A percentile compares a stretch with the other conserved stretches of the same genome.
phyloP scores from a whole-genome alignment of 2,888 invertebrate species.

The Epinotia brunnichana region DNA sequence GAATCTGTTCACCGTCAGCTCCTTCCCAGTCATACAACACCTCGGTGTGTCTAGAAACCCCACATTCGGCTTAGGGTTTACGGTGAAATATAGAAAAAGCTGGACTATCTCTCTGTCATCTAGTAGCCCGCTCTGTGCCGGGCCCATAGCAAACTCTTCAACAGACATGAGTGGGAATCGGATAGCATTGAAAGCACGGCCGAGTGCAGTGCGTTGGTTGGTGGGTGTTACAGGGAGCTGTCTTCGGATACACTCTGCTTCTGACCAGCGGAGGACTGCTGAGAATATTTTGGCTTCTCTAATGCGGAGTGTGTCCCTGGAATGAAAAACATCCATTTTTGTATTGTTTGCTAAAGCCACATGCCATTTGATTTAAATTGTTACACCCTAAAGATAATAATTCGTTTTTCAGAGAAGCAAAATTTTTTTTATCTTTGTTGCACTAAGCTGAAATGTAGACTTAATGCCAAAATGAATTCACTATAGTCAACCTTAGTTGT shows the following conservation, averaged over 20 bases:
- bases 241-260: conserved; percentile 88
- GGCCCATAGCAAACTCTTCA: conserved; percentile 92
- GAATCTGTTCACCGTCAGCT: conserved; percentile 88
- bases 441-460: no score
- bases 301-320: conserved; percentile 90
- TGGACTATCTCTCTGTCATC: conserved; percentile 90
- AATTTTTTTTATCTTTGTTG: no score
- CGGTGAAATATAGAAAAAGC: conserved; percentile 87
- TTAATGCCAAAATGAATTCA: no score
- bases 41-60: conserved; percentile 88
- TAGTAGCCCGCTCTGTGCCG: conserved; percentile 89
- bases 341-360: background rate
- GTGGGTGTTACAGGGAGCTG: conserved; percentile 86
- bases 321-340: background rate
- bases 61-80: conserved; percentile 90
- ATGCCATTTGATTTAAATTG: background rate
- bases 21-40: conserved; percentile 91
- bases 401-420: no score
- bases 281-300: conserved; percentile 91
- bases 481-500: no score
- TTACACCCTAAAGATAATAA: no score
- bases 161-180: conserved; percentile 93
- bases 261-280: conserved; percentile 89
- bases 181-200: conserved; percentile 88
- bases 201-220: conserved; percentile 88